phyloP scores from a whole-genome alignment of 2,888 invertebrate species.

The Tetranychus piercei region DNA sequence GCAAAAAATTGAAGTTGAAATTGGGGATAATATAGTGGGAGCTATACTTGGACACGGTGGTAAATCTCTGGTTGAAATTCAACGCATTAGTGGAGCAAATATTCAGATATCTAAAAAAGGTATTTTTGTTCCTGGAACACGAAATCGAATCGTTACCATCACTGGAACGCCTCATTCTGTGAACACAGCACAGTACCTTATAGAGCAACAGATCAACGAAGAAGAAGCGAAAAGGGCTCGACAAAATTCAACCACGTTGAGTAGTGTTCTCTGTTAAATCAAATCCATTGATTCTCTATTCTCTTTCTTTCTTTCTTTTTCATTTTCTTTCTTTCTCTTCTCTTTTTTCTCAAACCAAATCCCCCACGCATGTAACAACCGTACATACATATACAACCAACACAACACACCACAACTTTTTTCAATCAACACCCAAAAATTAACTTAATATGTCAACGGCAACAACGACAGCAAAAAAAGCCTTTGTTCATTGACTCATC shows the following conservation, averaged over 20 bases:
- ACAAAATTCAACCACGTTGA: slow-evolving; percentile 37
- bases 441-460: not conserved
- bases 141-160: slow-evolving; percentile 91
- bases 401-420: not conserved
- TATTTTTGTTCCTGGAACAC: slow-evolving; percentile 86
- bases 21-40: slow-evolving; percentile 81
- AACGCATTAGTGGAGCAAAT: slow-evolving; percentile 87
- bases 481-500: not conserved
- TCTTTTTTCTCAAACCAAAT: slow-evolving; percentile 1
- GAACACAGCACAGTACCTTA: slow-evolving; percentile 76
- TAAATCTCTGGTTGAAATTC: slow-evolving; percentile 85
- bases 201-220: slow-evolving; percentile 87
- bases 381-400: not conserved
- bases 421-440: not conserved
- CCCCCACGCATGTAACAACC: slow-evolving; percentile 1
- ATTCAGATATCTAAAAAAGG: slow-evolving; percentile 98
- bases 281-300: not conserved
- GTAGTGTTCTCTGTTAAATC: slow-evolving; percentile 1
- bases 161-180: slow-evolving; percentile 73
- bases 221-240: slow-evolving; percentile 85
- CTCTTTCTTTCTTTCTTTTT: not conserved
- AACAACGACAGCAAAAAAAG: slow-evolving; percentile 1
- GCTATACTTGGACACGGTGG: slow-evolving; percentile 88
- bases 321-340: not conserved
- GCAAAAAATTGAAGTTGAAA: slow-evolving; percentile 59